These are phyloP conservation scores for Torymus tubicola DNA, from an alignment of 2,888 invertebrate genomes.

Conservation along the genomic window DNA sequence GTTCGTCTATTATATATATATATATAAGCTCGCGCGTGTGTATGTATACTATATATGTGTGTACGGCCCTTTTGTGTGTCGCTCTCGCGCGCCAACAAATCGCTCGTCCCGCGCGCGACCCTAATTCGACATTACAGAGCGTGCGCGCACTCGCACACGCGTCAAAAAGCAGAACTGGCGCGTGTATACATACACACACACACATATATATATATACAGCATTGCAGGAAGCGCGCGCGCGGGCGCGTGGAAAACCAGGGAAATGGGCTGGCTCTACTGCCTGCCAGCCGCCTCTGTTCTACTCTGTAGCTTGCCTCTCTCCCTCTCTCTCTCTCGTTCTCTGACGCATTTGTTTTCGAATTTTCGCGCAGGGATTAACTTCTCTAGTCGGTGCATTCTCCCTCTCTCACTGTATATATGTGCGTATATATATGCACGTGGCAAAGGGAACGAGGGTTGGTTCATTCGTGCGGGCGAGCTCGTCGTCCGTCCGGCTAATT, in stretches of 20 bases:
- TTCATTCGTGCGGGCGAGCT: not conserved
- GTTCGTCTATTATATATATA: slow-evolving; percentile 6
- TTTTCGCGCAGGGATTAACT: slow-evolving; percentile 30
- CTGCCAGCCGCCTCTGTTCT: too few species aligned
- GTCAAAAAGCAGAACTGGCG: slow-evolving; percentile 26
- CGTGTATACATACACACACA: not conserved
- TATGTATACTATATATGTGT: too few species aligned
- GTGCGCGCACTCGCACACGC: not conserved
- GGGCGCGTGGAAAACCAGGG: slow-evolving; percentile 1
- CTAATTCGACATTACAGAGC: slow-evolving; percentile 46
- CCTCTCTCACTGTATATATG: not conserved
- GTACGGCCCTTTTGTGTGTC: slow-evolving; percentile 3
- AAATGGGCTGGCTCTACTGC: too few species aligned
- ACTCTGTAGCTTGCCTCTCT: too few species aligned
- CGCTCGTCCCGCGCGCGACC: slow-evolving; percentile 38
- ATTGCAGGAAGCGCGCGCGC: too few species aligned
- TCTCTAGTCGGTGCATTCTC: not conserved
- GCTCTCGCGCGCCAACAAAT: slow-evolving; percentile 14
- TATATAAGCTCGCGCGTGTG: too few species aligned
- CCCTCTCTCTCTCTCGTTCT: not conserved
- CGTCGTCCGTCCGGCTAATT: slow-evolving; percentile 10
- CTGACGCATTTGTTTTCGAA: slow-evolving; percentile 43
- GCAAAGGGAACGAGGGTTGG: not conserved
- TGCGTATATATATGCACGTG: not conserved
- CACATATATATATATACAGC: not conserved